Base-by-base conservation (phyloP, 2,888 invertebrate genomes). In the Eupelmus urozonus region DNA sequence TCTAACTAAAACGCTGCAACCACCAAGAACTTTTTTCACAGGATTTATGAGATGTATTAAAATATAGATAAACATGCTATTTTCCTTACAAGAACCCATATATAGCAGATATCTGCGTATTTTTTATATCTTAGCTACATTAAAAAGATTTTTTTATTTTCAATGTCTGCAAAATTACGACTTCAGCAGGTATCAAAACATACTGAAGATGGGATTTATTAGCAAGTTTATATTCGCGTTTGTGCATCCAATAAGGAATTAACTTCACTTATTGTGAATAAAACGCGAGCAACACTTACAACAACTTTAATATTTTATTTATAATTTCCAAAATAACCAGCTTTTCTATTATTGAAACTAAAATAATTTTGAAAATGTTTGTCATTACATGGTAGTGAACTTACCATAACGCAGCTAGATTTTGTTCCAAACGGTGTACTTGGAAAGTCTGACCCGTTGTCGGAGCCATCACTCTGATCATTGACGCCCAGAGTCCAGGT, bases 401-500 rank as follows among this genome's bases (percentile, higher is more conserved):
- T 84, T 83, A 94, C 88, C 97, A 96, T 90, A 97, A 94, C 0
- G 98, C 98, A 0, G 99, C 98, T 89, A 98, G 97, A 90, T 99
- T 99, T 90, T 99, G 99, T 81, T 97, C 96, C 53, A 99, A 91
- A 57, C 96, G 93, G 80, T 97, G 92, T 78, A 93, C 92, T 86
- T 94, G 94, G 80, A 95, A 91, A 0, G 97, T 97, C 76, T 92
- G 93, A 0, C 96, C 97, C 81, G 92, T 91, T 53, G 96, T 94
- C 80, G 98, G 97, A 87, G 97, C 96, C 86, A 98, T 93, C 60
- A 98, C 94, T 78, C 97, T 92, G 69, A 98, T 93, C 78, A 95
- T 93, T 0, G 96, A 98, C 0, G 98, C 98, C 99, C 99, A 99
- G 93, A 98, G 95, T 2, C 98, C 98, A 86, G 93, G 90, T 83